A percentile compares a stretch with the other conserved stretches of the same genome.
Evolutionary conservation across 2,888 invertebrate genomes (phyloP).

Genomic region (Deilephila porcellus): DNA sequence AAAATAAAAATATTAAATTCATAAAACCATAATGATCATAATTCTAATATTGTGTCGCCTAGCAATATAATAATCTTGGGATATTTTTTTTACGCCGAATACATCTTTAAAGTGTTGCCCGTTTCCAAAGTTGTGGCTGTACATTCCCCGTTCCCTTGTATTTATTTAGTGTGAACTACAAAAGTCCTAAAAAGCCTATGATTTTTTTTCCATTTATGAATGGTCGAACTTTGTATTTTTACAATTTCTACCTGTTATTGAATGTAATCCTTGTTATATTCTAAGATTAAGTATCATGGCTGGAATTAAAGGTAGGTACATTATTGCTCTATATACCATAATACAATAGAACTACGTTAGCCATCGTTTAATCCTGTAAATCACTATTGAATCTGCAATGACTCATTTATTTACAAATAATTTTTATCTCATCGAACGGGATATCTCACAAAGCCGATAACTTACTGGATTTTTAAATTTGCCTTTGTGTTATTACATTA

Average conservation of each 20-base stretch:
- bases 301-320: conserved; percentile 77
- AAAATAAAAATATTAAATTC: too few relatives aligned
- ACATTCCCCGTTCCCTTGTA: background rate
- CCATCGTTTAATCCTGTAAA: conserved; percentile 32
- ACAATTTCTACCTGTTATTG: conserved; percentile 28
- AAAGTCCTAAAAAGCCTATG: background rate
- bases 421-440: conserved; percentile 37
- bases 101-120: too few relatives aligned
- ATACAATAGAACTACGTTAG: background rate
- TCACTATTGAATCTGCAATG: conserved; percentile 52
- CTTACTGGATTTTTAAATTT: background rate
- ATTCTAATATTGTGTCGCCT: too few relatives aligned
- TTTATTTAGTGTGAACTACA: background rate
- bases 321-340: background rate
- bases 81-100: too few relatives aligned
- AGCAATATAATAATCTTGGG: too few relatives aligned
- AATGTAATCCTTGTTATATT: conserved; percentile 33
- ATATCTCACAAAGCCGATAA: background rate
- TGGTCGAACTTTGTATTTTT: conserved; percentile 35
- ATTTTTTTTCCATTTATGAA: conserved; percentile 28
- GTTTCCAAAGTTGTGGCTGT: background rate
- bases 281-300: conserved; percentile 62
- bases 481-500: background rate
- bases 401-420: conserved; percentile 77
- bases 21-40: too few relatives aligned